These are phyloP conservation scores for Cylas formicarius DNA, from an alignment of 1,140 invertebrate genomes.

Conservation along the genomic window DNA sequence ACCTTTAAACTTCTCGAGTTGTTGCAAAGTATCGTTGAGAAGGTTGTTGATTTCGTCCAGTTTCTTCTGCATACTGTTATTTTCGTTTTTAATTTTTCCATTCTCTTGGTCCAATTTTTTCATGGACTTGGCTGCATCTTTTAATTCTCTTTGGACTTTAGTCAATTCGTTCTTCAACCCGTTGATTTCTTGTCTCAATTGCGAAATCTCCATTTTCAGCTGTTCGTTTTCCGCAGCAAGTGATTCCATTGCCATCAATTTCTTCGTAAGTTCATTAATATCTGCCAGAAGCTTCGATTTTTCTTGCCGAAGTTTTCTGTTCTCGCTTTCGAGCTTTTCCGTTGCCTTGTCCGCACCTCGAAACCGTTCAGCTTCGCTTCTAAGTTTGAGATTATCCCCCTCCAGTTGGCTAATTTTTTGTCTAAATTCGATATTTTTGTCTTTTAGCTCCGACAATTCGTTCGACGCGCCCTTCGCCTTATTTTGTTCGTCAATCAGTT, in stretches of 20 bases:
- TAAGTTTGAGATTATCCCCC: conserved; percentile 15
- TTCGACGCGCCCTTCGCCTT: conserved; percentile 3
- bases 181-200: conserved; percentile 11
- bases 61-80: conserved; percentile 10
- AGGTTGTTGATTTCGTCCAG: neutral
- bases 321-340: conserved; percentile 10
- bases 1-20: conserved; percentile 3
- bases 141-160: neutral
- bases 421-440: conserved; percentile 18
- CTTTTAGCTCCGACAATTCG: conserved; percentile 1
- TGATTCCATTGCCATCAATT: no score
- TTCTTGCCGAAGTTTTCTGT: conserved; percentile 12
- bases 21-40: conserved; percentile 6
- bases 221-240: conserved; percentile 11
- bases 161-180: conserved; percentile 12
- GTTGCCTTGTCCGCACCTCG: neutral
- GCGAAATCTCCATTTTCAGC: conserved; percentile 12
- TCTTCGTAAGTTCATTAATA: conserved; percentile 15
- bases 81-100: conserved; percentile 13
- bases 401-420: conserved; percentile 19
- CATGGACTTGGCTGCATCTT: conserved; percentile 3
- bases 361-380: conserved; percentile 7
- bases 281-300: neutral
- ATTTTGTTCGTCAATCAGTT: conserved; percentile 5
- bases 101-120: conserved; percentile 10